phyloP scores from a whole-genome alignment of 2,113 vertebrate species.

The Varanus salvator region DNA sequence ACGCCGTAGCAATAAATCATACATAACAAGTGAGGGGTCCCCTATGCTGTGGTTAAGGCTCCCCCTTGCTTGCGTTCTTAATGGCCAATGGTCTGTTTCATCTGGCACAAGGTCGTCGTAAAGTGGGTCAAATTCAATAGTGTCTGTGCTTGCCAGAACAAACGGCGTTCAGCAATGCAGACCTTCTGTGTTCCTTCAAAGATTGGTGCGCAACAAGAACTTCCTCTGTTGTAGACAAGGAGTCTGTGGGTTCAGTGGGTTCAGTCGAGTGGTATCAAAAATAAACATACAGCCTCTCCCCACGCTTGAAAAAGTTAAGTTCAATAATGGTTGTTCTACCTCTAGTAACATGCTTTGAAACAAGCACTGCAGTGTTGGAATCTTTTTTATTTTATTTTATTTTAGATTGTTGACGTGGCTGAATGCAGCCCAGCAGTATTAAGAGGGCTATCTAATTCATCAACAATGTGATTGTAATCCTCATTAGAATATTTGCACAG shows the following conservation, averaged over 20 bases:
- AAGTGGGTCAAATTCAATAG: slow-evolving; percentile 60
- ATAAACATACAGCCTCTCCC: slow-evolving; percentile 26
- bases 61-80: slow-evolving; percentile 37
- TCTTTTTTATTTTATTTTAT: too few species aligned
- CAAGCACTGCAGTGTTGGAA: not conserved
- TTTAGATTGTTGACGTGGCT: too few species aligned
- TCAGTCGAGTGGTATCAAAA: slow-evolving; percentile 63
- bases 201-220: slow-evolving; percentile 44
- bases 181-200: slow-evolving; percentile 57
- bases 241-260: slow-evolving; percentile 58
- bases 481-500: not conserved
- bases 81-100: slow-evolving; percentile 32
- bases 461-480: too few species aligned
- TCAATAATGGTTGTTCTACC: not conserved
- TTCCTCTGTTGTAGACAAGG: slow-evolving; percentile 59
- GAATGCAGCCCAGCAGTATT: too few species aligned
- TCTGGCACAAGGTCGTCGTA: slow-evolving; percentile 59
- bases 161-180: slow-evolving; percentile 58
- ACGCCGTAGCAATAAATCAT: slow-evolving; percentile 22
- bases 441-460: too few species aligned
- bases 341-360: not conserved
- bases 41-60: slow-evolving; percentile 33
- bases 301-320: not conserved
- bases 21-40: slow-evolving; percentile 29
- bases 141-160: slow-evolving; percentile 60